These are phyloP conservation scores for Panorpa germanica DNA, from an alignment of 2,888 invertebrate species.

Conservation along the genomic window DNA sequence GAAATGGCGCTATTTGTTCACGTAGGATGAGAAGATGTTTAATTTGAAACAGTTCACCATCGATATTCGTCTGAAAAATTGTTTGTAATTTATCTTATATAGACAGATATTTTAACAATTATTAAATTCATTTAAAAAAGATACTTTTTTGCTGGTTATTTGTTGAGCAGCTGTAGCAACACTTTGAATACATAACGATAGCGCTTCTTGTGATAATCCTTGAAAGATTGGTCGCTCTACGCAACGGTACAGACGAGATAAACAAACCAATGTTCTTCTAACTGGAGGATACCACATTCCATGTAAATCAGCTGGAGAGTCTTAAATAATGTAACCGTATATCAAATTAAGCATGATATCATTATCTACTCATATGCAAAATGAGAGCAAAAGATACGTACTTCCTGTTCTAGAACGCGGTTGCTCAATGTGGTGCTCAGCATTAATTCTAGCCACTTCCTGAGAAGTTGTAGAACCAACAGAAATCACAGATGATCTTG, in stretches of 20 bases:
- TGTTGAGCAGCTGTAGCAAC: slow-evolving; percentile 62
- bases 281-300: slow-evolving; percentile 99
- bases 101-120: slow-evolving; percentile 29
- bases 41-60: slow-evolving; percentile 91
- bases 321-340: slow-evolving; percentile 17
- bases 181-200: slow-evolving; percentile 81
- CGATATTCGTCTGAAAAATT: slow-evolving; percentile 45
- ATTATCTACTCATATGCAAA: neutral
- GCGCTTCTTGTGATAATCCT: slow-evolving; percentile 89
- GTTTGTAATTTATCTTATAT: slow-evolving; percentile 4
- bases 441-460: slow-evolving; percentile 48
- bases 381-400: slow-evolving; percentile 14
- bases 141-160: slow-evolving; percentile 53
- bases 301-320: slow-evolving; percentile 88
- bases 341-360: slow-evolving; percentile 4
- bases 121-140: slow-evolving; percentile 3
- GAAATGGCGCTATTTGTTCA: slow-evolving; percentile 97
- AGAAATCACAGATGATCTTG: slow-evolving; percentile 47
- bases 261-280: slow-evolving; percentile 78
- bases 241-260: slow-evolving; percentile 76
- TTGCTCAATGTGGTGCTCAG: slow-evolving; percentile 19
- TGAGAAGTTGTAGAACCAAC: slow-evolving; percentile 45
- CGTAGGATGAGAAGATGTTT: slow-evolving; percentile 92
- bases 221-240: slow-evolving; percentile 92
- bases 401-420: slow-evolving; percentile 28